phyloP scores from a whole-genome alignment of 1,140 invertebrate genomes.

The Odontomachus brunneus region DNA sequence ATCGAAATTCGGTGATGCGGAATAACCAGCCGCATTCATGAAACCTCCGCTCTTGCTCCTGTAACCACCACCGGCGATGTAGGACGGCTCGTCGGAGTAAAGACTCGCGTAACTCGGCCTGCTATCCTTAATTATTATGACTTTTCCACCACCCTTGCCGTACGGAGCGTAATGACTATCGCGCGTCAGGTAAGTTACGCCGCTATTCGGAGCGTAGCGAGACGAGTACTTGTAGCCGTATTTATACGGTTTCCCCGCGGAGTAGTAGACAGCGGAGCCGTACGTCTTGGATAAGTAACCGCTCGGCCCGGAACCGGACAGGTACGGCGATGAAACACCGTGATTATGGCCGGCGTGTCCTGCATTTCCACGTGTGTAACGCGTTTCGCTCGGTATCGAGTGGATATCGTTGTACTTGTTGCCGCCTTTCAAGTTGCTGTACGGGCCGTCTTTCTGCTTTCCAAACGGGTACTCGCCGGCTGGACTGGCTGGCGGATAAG shows the following conservation, averaged over 20 bases:
- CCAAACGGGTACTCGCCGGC: conserved; percentile 56
- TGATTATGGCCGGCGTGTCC: conserved; percentile 20
- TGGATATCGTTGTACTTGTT: conserved; percentile 57
- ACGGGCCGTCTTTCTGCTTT: conserved; percentile 48
- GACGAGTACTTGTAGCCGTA: conserved; percentile 50
- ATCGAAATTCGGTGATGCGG: conserved; percentile 21
- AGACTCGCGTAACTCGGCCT: conserved; percentile 56
- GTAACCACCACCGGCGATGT: conserved; percentile 20
- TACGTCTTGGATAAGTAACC: conserved; percentile 1
- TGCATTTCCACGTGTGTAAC: conserved; percentile 63
- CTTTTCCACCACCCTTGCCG: conserved; percentile 66
- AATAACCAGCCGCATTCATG: conserved; percentile 17
- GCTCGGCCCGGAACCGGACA: conserved; percentile 3
- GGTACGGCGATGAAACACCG: conserved; percentile 14
- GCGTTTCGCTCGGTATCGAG: conserved; percentile 44
- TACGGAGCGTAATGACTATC: conserved; percentile 62
- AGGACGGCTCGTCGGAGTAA: conserved; percentile 48
- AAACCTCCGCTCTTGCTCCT: conserved; percentile 54
- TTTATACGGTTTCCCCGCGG: conserved; percentile 54
- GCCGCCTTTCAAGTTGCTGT: conserved; percentile 9
- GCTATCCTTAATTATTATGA: conserved; percentile 67
- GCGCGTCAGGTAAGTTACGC: conserved; percentile 59
- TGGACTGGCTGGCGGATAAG: conserved; percentile 13
- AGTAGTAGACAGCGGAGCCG: neutral
- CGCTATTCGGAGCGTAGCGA: conserved; percentile 57